These are phyloP conservation scores for Porites evermanni DNA, from an alignment of 92 coral and sea anemone species.

Conservation along the genomic window DNA sequence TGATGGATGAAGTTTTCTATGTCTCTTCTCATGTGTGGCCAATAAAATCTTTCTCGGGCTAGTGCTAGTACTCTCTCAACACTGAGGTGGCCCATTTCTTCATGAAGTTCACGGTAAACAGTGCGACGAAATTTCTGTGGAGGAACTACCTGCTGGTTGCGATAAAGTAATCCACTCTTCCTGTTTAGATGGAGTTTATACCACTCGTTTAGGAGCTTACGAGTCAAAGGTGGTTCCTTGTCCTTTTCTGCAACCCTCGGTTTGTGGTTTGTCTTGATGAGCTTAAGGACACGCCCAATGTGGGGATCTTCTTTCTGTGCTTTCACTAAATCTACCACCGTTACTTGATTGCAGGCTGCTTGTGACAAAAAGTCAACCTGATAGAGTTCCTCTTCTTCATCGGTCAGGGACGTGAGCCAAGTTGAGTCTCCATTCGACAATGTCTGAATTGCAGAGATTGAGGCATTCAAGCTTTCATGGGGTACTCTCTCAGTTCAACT, in stretches of 20 bases:
- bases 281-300: conserved; percentile 51
- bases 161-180: conserved; percentile 18
- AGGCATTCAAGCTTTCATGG: conserved; percentile 41
- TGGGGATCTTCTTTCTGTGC: conserved; percentile 9
- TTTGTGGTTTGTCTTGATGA: conserved; percentile 41
- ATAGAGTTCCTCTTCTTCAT: background rate
- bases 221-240: conserved; percentile 55
- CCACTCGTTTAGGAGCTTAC: conserved; percentile 63
- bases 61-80: conserved; percentile 50
- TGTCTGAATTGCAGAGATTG: conserved; percentile 22
- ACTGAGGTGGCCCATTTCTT: conserved; percentile 64
- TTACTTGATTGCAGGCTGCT: conserved; percentile 17
- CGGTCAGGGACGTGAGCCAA: conserved; percentile 62
- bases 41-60: conserved; percentile 56
- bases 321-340: conserved; percentile 42
- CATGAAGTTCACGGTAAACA: conserved; percentile 56
- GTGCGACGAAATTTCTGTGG: conserved; percentile 33
- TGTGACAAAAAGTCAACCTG: background rate
- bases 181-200: conserved; percentile 56
- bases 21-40: conserved; percentile 54
- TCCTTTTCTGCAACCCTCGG: conserved; percentile 47
- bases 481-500: conserved; percentile 43
- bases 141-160: conserved; percentile 51
- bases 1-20: conserved; percentile 29
- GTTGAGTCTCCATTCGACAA: conserved; percentile 45